Base-by-base conservation (phyloP, 2,113 vertebrate genomes). In the Patagioenas fasciata region DNA sequence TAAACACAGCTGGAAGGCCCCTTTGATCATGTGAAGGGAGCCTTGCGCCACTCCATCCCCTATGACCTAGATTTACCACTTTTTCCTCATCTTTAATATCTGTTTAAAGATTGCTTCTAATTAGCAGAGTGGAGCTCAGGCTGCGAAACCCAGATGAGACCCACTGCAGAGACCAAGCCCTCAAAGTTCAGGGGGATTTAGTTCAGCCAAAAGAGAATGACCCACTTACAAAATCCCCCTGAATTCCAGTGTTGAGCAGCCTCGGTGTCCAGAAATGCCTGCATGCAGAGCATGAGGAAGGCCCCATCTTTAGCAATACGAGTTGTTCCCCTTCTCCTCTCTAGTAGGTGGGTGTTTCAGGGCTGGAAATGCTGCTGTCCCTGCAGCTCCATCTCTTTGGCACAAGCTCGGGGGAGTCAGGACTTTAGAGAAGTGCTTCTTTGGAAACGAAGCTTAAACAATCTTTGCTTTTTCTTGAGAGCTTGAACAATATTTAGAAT, bases 391-490 rank as follows among this genome's bases (percentile, higher is more conserved):
- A 6, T 16, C 53, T 64, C n/a, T 80, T 54, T 34, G 15, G 32
- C 15, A 11, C 24, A 5, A 20, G 48, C 48, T 65, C 54, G 57
- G 9, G 6, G 13, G 5, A 61, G 18, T 0, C 61, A 42, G 48
- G 51, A 11, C 40, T 64, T 11, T 8, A 18, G 18, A 28, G 42
- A 21, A 48, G 12, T 20, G 17, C 18, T 29, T 83, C 14, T 86
- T 65, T 36, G 44, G 62, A 64, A 70, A 69, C 4, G 36, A 53
- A 80, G 36, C 31, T 44, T 20, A 21, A 10, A 6, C 4, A 6
- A 25, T 5, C n/a, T 28, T 47, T 0, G 0, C 28, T 64, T 78
- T 34, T 60, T 21, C 48, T 48, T 15, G 9, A 61, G 11, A 77
- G 5, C 31, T 31, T 40, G 28, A 82, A 44, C 5, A 71, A 91